Percentiles rank a stretch among this genome's conserved stretches.
Conservation (phyloP, 2,797 vertebrate genomes). For the Hyperoplus immaculatus region DNA sequence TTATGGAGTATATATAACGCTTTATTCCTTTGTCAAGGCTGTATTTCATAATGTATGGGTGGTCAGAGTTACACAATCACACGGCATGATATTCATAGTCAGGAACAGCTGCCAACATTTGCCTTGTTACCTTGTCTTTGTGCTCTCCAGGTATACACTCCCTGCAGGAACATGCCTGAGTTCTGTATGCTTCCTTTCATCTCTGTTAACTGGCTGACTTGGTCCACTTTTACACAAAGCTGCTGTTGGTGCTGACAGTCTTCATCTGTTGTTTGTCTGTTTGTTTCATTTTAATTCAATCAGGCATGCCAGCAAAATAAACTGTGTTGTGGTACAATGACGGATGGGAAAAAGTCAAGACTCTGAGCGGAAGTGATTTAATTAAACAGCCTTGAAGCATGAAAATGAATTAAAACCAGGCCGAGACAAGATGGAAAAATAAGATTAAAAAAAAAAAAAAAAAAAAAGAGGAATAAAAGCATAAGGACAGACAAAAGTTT, state of each 20-base stretch:
- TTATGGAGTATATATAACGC: background rate
- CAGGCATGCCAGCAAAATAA: conserved; percentile 10
- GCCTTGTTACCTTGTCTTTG: conserved; percentile 33
- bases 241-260: conserved; percentile 1
- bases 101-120: conserved; percentile 34
- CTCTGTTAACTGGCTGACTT: background rate
- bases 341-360: conserved; percentile 5
- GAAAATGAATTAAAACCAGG: background rate
- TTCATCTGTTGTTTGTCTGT: conserved; percentile 34
- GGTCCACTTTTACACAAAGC: conserved; percentile 26
- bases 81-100: conserved; percentile 5
- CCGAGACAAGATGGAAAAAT: background rate
- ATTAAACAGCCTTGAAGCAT: conserved; percentile 6
- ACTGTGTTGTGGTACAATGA: background rate
- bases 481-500: too few species aligned
- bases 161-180: conserved; percentile 1
- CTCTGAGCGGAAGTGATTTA: background rate
- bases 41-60: background rate
- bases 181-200: conserved; percentile 26
- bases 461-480: too few species aligned
- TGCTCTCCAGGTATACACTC: conserved; percentile 7
- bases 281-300: conserved; percentile 37
- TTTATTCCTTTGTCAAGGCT: conserved; percentile 14
- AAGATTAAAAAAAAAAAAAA: background rate
- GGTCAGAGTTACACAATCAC: background rate